phyloP scores from a whole-genome alignment of 1,140 invertebrate species.

The Ericerus pela region DNA sequence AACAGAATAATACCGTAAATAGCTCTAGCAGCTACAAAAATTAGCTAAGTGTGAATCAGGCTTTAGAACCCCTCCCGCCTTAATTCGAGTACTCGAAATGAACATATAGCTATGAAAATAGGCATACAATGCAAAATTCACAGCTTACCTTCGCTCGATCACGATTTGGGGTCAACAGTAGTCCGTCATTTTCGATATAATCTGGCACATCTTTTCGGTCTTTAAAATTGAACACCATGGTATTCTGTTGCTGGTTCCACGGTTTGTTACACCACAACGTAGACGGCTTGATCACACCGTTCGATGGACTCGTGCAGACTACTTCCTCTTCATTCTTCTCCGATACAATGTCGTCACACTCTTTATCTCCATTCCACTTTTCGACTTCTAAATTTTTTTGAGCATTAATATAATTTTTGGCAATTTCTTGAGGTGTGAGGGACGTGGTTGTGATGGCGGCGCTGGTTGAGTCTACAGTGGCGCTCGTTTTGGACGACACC shows the following conservation, averaged over 20 bases:
- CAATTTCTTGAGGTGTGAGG: slow-evolving; percentile 46
- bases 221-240: slow-evolving; percentile 76
- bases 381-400: slow-evolving; percentile 44
- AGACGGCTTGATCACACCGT: background rate
- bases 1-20: too few relatives aligned
- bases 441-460: background rate
- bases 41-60: too few relatives aligned
- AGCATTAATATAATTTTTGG: slow-evolving; percentile 54
- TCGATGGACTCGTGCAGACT: background rate
- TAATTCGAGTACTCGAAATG: too few relatives aligned
- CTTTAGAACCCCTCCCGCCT: too few relatives aligned
- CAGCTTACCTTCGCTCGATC: slow-evolving; percentile 8
- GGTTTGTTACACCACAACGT: slow-evolving; percentile 37
- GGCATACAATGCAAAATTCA: too few relatives aligned
- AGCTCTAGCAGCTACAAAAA: too few relatives aligned
- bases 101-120: too few relatives aligned
- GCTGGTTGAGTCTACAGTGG: too few relatives aligned
- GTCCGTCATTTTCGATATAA: slow-evolving; percentile 77
- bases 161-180: slow-evolving; percentile 37
- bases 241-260: slow-evolving; percentile 41
- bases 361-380: slow-evolving; percentile 23
- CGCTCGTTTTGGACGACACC: slow-evolving; percentile 34
- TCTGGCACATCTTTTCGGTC: slow-evolving; percentile 67
- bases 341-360: background rate
- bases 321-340: background rate